Evolutionary conservation across 2,113 vertebrate genomes (phyloP).

Genomic region (Macquaria ambigua): DNA sequence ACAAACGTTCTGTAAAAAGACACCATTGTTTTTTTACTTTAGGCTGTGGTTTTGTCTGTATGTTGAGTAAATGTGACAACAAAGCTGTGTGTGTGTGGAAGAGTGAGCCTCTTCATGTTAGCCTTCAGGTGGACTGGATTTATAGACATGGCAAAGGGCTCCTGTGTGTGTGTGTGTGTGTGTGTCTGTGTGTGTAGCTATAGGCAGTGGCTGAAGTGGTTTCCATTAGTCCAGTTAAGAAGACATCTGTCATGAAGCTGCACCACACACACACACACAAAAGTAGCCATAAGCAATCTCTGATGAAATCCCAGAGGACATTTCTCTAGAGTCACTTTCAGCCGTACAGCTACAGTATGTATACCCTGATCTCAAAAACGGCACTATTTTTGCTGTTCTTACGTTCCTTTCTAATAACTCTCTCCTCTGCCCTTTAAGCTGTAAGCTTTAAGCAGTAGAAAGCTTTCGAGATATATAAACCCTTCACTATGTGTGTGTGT

Average conservation of each 20-base stretch:
- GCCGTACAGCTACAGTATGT: conserved; percentile 4
- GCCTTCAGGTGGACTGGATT: conserved; percentile 57
- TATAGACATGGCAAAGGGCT: conserved; percentile 37
- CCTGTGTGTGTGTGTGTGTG: conserved; percentile 13
- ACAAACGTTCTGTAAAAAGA: not conserved
- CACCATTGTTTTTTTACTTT: conserved; percentile 6
- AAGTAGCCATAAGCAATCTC: conserved; percentile 55
- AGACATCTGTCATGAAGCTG: conserved; percentile 71
- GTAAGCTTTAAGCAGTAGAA: conserved; percentile 65
- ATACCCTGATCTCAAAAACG: conserved; percentile 32
- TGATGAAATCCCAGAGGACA: conserved; percentile 52
- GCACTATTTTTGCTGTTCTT: conserved; percentile 42
- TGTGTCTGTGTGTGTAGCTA: conserved; percentile 40
- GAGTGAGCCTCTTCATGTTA: conserved; percentile 16
- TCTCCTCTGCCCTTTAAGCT: conserved; percentile 69
- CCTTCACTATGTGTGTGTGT: conserved; percentile 40
- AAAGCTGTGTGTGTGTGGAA: conserved; percentile 6
- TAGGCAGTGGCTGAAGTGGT: conserved; percentile 62
- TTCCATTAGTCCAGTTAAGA: conserved; percentile 81
- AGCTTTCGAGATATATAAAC: conserved; percentile 77
- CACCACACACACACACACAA: conserved; percentile 19
- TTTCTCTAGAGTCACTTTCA: conserved; percentile 39
- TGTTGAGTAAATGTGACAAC: conserved; percentile 49
- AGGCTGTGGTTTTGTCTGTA: conserved; percentile 9
- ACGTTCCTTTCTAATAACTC: conserved; percentile 52